Base-by-base conservation (phyloP, 2,888 invertebrate genomes). In the Exephanes ischioxanthus region DNA sequence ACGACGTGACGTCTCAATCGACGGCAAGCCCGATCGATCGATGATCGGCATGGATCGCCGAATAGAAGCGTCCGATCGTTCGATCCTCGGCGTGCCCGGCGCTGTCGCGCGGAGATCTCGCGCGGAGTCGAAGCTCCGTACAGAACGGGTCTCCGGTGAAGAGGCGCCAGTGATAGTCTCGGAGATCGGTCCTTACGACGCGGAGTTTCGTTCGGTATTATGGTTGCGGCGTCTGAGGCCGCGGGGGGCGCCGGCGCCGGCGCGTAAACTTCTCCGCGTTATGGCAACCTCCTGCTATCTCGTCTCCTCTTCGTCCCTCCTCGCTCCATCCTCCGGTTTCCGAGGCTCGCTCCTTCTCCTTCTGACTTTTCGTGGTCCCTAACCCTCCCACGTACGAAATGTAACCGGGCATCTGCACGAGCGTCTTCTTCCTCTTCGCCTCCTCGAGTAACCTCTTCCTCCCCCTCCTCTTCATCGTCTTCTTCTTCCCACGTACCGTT, bases 241-340 rank as follows among this genome's bases (percentile, higher is more conserved):
- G 93, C 94, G 93, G 94, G 94, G 93, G 94, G 94, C 93, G 91
- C 93, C 94, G 94, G 94, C 94, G 94, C 94, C 94, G 93, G 91
- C 92, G 92, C 93, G 93, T 93, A 94, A 94, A 93, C 90, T 88
- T 94, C 91, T 90, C 91, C 90, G 93, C 91, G 92, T 93, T 94
- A 94, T 88, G 90, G 90, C 85, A 83, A 85, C 77, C 76, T 77
- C 45, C 66, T 26, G 55, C 53, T 53, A 72, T 67, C 75, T 79
- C 78, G 83, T 88, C 87, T 89, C 89, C 85, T 89, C 88, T 79
- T 81, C 80, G 80, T 86, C 77, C 53, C 66, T 85, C 73, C 85
- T 70, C 79, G 66, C 79, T 70, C 84, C 85, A 33, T 2, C n/a
- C 22, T 14, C 30, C 48, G 45, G 55, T 33, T 41, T 84, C 84